Percentiles rank a stretch among this genome's conserved stretches.
Evolutionary conservation across 2,113 vertebrate species (phyloP).

Genomic region (Clinocottus analis): DNA sequence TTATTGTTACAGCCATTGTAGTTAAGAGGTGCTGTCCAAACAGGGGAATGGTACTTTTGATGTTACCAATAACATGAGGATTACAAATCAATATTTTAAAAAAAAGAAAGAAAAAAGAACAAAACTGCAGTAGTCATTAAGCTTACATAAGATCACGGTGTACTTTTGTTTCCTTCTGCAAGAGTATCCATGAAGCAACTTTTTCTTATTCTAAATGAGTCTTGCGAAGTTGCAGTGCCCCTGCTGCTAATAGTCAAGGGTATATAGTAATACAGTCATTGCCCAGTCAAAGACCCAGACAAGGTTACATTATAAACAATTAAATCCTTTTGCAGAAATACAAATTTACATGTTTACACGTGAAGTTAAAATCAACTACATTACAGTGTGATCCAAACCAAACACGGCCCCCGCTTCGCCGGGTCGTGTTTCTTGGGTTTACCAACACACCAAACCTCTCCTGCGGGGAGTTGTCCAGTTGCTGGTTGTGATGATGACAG

Average conservation of each 20-base stretch:
- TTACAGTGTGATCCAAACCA: slow-evolving; percentile 79
- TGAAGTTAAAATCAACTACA: slow-evolving; percentile 80
- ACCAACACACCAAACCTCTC: slow-evolving; percentile 46
- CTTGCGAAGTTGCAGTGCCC: slow-evolving; percentile 71
- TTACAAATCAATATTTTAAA: slow-evolving; percentile 59
- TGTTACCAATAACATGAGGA: slow-evolving; percentile 67
- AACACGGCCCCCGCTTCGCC: slow-evolving; percentile 59
- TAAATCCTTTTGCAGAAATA: slow-evolving; percentile 81
- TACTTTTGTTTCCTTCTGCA: slow-evolving; percentile 72
- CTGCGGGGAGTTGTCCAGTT: slow-evolving; percentile 40
- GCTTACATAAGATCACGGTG: slow-evolving; percentile 77
- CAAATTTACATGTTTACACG: slow-evolving; percentile 83
- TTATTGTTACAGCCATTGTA: slow-evolving; percentile 39
- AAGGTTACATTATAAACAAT: slow-evolving; percentile 80
- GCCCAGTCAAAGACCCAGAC: slow-evolving; percentile 74
- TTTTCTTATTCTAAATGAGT: slow-evolving; percentile 71
- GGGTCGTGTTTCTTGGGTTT: slow-evolving; percentile 42
- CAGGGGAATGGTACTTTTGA: slow-evolving; percentile 64
- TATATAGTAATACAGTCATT: slow-evolving; percentile 71
- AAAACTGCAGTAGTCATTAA: slow-evolving; percentile 79
- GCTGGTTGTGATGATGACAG: slow-evolving; percentile 54
- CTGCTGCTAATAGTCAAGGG: slow-evolving; percentile 71
- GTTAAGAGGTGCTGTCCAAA: slow-evolving; percentile 64
- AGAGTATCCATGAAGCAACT: slow-evolving; percentile 67
- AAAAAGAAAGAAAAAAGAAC: slow-evolving; percentile 30